Base-by-base conservation (phyloP, 1,140 invertebrate species). In the Diorhabda carinulata region DNA sequence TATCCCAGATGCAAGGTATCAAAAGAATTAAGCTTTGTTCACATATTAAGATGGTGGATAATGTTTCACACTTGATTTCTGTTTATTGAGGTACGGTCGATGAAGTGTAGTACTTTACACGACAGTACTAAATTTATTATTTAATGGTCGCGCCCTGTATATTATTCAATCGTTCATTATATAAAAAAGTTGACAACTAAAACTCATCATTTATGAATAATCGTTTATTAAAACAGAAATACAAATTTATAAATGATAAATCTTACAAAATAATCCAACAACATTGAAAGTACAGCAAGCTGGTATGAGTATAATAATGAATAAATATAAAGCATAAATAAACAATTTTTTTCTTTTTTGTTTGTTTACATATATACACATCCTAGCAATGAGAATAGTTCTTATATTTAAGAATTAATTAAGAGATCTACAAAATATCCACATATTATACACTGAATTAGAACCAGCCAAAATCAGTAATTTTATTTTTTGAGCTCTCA, bases 371-470 rank as follows among this genome's bases (percentile, higher is more conserved):
- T 74, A 74, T 74, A 74, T 72, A 74, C 25, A 25, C 70, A 74
- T 65, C 58, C 70, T 73, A 71, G 67, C 64, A 59, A 65, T 74
- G 70, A 70, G 61, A 72, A 68, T 68, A 47, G 59, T 69, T 74
- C 68, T 71, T 64, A 72, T 70, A 63, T 65, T 68, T 74, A 74
- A 63, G 43, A 60, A 66, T 69, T 69, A 60, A 66, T 69, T 69
- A 72, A 72, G 73, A 74, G 73, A 77, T 78, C 78, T 80, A 80
- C 73, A 72, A 74, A 76, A 80, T 80, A 80, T 80, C 79, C 77
- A 80, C 79, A 80, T 80, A 80, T 80, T 73, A 75, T 80, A 80
- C 79, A 80, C 78, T 78, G 77, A 80, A 78, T 74, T 78, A 25
- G 25, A 25, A 25, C 25, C 25, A 25, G 1, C 25, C 25, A 25